Percentiles rank a stretch among this genome's conserved stretches.
Evolutionary conservation across 2,113 vertebrate genomes (phyloP).

Genomic region (Alethe castanea): DNA sequence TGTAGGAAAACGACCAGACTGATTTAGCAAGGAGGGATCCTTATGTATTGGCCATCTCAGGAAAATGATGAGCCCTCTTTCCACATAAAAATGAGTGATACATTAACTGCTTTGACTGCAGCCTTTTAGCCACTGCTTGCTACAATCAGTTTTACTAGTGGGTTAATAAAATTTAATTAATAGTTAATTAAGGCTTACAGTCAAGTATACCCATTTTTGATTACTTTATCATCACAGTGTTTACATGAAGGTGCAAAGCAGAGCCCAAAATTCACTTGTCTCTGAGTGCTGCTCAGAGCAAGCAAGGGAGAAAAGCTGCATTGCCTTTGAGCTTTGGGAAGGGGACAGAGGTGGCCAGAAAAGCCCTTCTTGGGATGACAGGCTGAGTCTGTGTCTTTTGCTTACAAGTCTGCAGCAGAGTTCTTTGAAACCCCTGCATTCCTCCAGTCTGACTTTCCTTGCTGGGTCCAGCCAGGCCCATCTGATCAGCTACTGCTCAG

Average conservation of each 20-base stretch:
- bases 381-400: background rate
- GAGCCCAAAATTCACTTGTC: background rate
- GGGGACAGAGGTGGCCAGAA: background rate
- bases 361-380: background rate
- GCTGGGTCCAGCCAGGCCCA: background rate
- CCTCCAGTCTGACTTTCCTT: background rate
- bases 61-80: background rate
- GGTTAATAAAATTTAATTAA: conserved; percentile 64
- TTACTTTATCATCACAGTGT: background rate
- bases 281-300: background rate
- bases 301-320: background rate
- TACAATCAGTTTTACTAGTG: conserved; percentile 18
- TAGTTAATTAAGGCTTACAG: conserved; percentile 49
- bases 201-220: conserved; percentile 25
- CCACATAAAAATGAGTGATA: conserved; percentile 47
- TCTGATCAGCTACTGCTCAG: background rate
- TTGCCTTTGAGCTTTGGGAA: background rate
- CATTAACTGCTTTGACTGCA: background rate
- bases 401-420: background rate
- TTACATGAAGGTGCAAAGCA: background rate
- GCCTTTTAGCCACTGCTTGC: background rate
- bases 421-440: background rate
- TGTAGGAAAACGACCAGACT: background rate
- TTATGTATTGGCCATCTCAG: background rate
- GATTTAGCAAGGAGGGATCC: background rate